Evolutionary conservation across 2,113 vertebrate genomes (phyloP), one percentile per base, ranked within the genome.

Genomic region (Ailuropoda melanoleuca): DNA sequence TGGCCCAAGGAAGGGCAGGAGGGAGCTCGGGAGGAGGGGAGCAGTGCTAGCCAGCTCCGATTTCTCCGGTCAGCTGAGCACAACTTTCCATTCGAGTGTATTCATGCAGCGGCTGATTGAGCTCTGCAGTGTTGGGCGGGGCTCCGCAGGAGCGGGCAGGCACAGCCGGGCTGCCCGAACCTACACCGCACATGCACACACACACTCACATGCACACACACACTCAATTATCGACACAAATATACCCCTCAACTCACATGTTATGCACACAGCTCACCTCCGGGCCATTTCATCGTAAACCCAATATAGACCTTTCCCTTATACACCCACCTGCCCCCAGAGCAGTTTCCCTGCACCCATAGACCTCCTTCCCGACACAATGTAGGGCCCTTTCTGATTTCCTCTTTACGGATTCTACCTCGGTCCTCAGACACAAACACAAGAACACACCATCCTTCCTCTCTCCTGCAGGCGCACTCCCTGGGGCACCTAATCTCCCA

Each of bases 11-110:
- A 84, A 89, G 87, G 87, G 88, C 19, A 46, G 70, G 64, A 95
- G 83, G 62, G 92, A 88, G 89, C 17, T 70, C 12, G 84, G 95
- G 91, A 97, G 96, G 95, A 89, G 97, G 96, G 87, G 90, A 90
- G 95, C 98, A 98, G 98, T 98, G 98, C 99, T 99, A 98, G 98
- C 98, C 98, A 93, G 98, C 99, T 99, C 99, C 98, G 98, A 99
- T 99, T 99, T 99, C 99, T 98, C 98, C 99, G 99, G 99, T 99
- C 99, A 99, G 99, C 99, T 99, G 99, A 99, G 98, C 99, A 99
- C 99, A 99, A 99, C 99, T 99, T 99, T 99, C 99, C 99, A 99
- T 99, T 99, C 99, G 99, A 99, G 99, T 99, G 99, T 99, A 99
- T 99, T 99, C 99, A 99, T 99, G 99, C 99, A 99, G 99, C 60